A percentile compares a stretch with the other conserved stretches of the same genome.
Evolutionary conservation across 1,140 invertebrate species (phyloP).

Genomic region (Microplitis mediator): DNA sequence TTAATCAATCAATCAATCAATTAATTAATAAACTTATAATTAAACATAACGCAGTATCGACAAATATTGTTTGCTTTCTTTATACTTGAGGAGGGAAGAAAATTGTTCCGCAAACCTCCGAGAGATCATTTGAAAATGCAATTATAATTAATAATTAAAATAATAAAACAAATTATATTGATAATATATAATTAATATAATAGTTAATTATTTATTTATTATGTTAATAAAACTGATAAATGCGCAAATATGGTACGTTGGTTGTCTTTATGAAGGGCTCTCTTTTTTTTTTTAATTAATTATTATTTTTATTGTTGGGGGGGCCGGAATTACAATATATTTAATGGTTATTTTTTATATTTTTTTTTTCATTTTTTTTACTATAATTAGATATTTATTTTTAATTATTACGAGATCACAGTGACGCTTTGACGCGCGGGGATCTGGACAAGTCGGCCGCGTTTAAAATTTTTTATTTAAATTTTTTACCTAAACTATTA

Average conservation of each 20-base stretch:
- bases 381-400: conserved; percentile 60
- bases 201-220: conserved; percentile 49
- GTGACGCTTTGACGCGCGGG: conserved; percentile 64
- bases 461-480: conserved; percentile 19
- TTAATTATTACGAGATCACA: conserved; percentile 63
- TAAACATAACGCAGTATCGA: conserved; percentile 43
- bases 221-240: conserved; percentile 33
- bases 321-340: conserved; percentile 54
- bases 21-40: conserved; percentile 22
- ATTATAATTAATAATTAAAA: conserved; percentile 41
- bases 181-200: conserved; percentile 38
- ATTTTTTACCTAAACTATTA: conserved; percentile 24
- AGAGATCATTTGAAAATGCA: conserved; percentile 60
- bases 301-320: conserved; percentile 4
- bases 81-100: conserved; percentile 8
- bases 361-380: conserved; percentile 35
- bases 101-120: conserved; percentile 41
- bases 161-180: conserved; percentile 14
- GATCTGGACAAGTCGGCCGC: conserved; percentile 58
- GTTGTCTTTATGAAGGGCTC: conserved; percentile 13
- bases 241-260: conserved; percentile 33
- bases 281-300: background rate
- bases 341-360: conserved; percentile 49
- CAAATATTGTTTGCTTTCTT: conserved; percentile 44
- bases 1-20: conserved; percentile 22